Percentiles rank a stretch among this genome's conserved stretches.
phyloP scores from a whole-genome alignment of 2,888 invertebrate species.

The Lasioglossum calceatum region DNA sequence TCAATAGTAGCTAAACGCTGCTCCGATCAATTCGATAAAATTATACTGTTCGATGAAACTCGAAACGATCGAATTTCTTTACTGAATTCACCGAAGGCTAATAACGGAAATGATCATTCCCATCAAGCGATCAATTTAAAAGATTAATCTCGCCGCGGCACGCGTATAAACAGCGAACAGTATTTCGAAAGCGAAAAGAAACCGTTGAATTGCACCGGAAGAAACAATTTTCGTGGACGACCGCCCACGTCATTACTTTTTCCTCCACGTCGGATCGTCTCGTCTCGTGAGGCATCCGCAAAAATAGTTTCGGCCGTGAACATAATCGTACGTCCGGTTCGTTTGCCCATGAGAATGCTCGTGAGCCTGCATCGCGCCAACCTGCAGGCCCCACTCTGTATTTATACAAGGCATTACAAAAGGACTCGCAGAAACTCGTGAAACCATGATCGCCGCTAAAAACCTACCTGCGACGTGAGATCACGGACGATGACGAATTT shows the following conservation, averaged over 20 bases:
- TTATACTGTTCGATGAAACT: background rate
- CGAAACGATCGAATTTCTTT: background rate
- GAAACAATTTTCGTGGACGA: slow-evolving; percentile 51
- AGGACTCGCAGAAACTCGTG: background rate
- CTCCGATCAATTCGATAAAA: background rate
- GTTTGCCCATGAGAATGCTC: slow-evolving; percentile 46
- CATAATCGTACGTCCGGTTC: slow-evolving; percentile 58
- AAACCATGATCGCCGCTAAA: slow-evolving; percentile 13
- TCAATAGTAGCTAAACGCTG: background rate
- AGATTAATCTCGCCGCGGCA: background rate
- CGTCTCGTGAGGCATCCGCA: slow-evolving; percentile 47
- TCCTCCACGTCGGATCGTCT: slow-evolving; percentile 31
- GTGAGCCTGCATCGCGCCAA: slow-evolving; percentile 19
- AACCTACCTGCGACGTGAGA: background rate
- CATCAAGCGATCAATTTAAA: background rate
- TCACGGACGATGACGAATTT: background rate
- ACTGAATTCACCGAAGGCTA: background rate
- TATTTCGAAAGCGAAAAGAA: slow-evolving; percentile 6
- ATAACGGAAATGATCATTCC: background rate
- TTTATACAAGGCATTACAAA: slow-evolving; percentile 24
- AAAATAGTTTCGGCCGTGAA: slow-evolving; percentile 61
- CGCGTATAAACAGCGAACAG: background rate
- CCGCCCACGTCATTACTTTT: slow-evolving; percentile 46
- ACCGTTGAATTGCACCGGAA: slow-evolving; percentile 39
- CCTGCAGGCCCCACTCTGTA: background rate